phyloP scores from a whole-genome alignment of 2,797 vertebrate species.

The Megaceryle alcyon region DNA sequence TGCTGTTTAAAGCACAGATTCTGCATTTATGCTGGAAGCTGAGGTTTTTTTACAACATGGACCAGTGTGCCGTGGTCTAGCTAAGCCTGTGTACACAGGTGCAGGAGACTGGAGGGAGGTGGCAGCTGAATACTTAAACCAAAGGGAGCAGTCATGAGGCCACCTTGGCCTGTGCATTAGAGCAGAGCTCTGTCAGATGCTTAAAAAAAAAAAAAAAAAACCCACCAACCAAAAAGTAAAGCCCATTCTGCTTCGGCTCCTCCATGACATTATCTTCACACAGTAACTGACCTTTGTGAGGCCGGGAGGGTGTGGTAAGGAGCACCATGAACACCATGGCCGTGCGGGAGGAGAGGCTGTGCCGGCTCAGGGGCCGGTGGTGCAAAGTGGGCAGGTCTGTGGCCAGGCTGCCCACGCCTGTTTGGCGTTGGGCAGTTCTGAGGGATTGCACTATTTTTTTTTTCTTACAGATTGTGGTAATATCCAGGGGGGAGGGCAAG shows the following conservation, averaged over 20 bases:
- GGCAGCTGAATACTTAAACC: neutral
- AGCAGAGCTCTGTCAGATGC: neutral
- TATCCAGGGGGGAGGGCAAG: neutral
- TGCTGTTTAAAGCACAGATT: neutral
- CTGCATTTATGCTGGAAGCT: neutral
- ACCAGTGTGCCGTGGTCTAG: fast-evolving
- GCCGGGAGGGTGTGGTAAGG: neutral
- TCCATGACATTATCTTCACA: fast-evolving
- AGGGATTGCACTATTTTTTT: conserved; percentile 19
- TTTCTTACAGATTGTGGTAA: neutral
- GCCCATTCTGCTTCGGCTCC: neutral
- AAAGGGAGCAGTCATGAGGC: fast-evolving
- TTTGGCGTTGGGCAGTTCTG: no score
- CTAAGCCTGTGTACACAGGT: fast-evolving
- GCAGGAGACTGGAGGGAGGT: fast-evolving
- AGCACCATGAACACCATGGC: no score
- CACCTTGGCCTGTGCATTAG: fast-evolving
- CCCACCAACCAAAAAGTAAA: no score
- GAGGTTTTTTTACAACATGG: neutral
- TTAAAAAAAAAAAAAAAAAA: no score
- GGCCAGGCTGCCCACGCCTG: fast-evolving
- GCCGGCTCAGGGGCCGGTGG: neutral
- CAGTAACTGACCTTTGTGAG: fast-evolving
- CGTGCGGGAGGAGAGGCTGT: neutral
- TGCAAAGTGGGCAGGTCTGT: no score